A percentile compares a stretch with the other conserved stretches of the same genome.
These are phyloP conservation scores for Hydra vulgaris DNA, from an alignment of 30 jellyfish, hydroid and myxozoan species.

Conservation along the genomic window DNA sequence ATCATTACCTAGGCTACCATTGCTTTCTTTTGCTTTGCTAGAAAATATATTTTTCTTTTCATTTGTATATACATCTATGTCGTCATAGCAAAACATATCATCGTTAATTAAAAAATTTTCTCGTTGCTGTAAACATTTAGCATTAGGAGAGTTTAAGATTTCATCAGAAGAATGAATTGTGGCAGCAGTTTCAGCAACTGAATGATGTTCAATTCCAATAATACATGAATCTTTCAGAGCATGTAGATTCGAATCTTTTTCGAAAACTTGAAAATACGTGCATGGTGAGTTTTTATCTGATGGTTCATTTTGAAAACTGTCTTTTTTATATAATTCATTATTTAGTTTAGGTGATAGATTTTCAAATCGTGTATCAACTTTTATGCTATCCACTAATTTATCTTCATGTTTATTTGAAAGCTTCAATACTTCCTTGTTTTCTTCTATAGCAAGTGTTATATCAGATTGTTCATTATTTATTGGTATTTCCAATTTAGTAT, in stretches of 20 bases:
- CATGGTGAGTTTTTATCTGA: not conserved
- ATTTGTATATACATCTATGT: slow-evolving; percentile 10
- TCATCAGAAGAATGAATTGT: too few species aligned
- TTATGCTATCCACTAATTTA: not conserved
- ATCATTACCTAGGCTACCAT: too few species aligned
- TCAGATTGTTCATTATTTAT: too few species aligned
- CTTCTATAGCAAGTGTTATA: too few species aligned
- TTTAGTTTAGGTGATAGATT: not conserved
- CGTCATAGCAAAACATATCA: not conserved
- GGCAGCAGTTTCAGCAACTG: too few species aligned
- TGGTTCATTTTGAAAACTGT: not conserved
- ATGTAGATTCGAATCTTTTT: not conserved
- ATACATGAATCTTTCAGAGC: too few species aligned
- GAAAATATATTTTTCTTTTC: not conserved
- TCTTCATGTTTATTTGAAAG: too few species aligned
- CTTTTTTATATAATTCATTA: not conserved
- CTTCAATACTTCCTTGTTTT: not conserved
- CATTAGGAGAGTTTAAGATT: too few species aligned
- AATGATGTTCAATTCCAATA: too few species aligned
- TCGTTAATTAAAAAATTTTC: not conserved
- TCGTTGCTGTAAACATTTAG: too few species aligned
- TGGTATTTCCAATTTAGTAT: too few species aligned
- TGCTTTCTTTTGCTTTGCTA: not conserved
- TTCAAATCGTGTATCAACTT: not conserved
- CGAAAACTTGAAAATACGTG: not conserved